Percentiles rank a stretch among this genome's conserved stretches.
Evolutionary conservation across 2,113 vertebrate genomes (phyloP).

Genomic region (Ictalurus furcatus): DNA sequence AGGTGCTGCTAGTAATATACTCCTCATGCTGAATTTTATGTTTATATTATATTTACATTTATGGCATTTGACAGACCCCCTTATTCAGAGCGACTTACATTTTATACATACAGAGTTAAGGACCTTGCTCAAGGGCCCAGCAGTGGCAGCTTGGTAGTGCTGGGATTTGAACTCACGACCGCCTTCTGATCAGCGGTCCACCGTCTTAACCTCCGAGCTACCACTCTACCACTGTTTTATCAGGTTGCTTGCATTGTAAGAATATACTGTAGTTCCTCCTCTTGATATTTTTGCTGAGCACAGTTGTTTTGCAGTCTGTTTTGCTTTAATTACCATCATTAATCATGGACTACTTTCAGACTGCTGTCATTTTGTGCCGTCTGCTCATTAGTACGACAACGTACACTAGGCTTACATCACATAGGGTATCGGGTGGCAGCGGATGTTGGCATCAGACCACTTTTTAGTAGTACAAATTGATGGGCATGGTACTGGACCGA

Average conservation of each 20-base stretch:
- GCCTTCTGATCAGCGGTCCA: too few relatives aligned
- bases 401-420: not conserved
- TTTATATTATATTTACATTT: not conserved
- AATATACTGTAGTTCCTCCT: not conserved
- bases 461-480: not conserved
- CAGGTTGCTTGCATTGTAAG: not conserved
- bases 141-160: too few relatives aligned
- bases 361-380: not conserved
- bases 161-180: too few relatives aligned
- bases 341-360: not conserved
- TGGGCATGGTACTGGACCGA: not conserved
- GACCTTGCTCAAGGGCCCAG: too few relatives aligned
- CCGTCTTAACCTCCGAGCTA: too few relatives aligned
- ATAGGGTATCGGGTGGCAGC: not conserved
- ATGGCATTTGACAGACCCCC: too few relatives aligned
- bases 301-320: not conserved
- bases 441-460: not conserved
- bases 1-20: not conserved
- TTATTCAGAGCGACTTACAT: too few relatives aligned
- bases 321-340: constrained; percentile 1
- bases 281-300: not conserved
- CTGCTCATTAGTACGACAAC: not conserved
- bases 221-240: not conserved
- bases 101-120: too few relatives aligned
- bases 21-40: not conserved